Evolutionary conservation across 1,140 invertebrate species (phyloP).

Genomic region (Zelostemma sp.): DNA sequence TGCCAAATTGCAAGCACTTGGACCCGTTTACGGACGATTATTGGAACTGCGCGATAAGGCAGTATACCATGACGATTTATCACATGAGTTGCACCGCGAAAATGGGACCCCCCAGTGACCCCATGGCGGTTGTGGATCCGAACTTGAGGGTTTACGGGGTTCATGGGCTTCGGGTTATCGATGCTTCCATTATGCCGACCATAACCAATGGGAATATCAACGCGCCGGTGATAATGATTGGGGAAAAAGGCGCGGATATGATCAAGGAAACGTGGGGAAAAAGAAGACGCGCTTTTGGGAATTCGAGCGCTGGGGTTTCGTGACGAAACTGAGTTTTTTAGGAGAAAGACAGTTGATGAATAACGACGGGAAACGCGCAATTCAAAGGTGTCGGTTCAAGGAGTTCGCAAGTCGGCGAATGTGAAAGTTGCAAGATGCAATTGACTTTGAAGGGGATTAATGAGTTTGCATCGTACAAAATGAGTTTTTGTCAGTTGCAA

Average conservation of each 20-base stretch:
- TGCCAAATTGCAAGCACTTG: conserved; percentile 85
- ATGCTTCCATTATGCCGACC: conserved; percentile 85
- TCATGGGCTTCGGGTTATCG: conserved; percentile 81
- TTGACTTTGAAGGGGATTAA: too few relatives aligned
- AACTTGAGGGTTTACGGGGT: conserved; percentile 82
- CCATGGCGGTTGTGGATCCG: conserved; percentile 86
- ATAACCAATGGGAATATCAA: conserved; percentile 90
- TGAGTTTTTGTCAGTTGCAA: too few relatives aligned
- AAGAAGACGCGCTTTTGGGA: conserved; percentile 12
- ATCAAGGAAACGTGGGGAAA: conserved; percentile 72
- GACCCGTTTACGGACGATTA: conserved; percentile 84
- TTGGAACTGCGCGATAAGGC: conserved; percentile 81
- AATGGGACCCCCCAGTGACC: conserved; percentile 85
- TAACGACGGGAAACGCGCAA: neutral
- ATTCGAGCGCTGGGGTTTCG: conserved; percentile 6
- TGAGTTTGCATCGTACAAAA: too few relatives aligned
- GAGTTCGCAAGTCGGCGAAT: neutral
- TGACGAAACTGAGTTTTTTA: conserved; percentile 8
- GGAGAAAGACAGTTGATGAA: neutral
- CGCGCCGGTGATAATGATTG: conserved; percentile 93
- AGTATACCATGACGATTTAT: conserved; percentile 90
- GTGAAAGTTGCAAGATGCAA: neutral
- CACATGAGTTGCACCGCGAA: conserved; percentile 87
- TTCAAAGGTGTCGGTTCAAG: neutral
- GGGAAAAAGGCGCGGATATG: conserved; percentile 89